These are phyloP conservation scores for Ictalurus punctatus DNA, from an alignment of 2,113 vertebrate species.

Conservation along the genomic window DNA sequence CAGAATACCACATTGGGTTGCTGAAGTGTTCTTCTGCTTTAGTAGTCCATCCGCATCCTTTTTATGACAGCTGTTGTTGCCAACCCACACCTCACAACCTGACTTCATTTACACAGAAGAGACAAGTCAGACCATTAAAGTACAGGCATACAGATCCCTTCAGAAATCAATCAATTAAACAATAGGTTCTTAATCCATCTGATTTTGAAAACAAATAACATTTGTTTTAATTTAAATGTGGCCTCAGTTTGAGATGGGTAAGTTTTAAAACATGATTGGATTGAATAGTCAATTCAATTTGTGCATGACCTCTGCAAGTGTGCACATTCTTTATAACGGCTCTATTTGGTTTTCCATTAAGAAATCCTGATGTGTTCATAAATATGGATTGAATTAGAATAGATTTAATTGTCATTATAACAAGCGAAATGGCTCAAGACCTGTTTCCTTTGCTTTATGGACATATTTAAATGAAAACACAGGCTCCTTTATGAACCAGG, in stretches of 20 bases:
- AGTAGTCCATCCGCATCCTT: not conserved
- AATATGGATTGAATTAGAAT: slow-evolving; percentile 2
- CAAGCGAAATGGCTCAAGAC: not conserved
- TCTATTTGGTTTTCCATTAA: not conserved
- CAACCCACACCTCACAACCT: not conserved
- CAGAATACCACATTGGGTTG: not conserved
- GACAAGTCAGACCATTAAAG: slow-evolving; percentile 20
- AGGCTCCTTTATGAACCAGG: not conserved
- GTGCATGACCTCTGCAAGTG: not conserved
- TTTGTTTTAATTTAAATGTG: not conserved
- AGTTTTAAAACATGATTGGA: not conserved
- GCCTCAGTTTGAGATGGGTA: not conserved
- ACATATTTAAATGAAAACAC: not conserved
- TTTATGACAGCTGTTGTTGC: not conserved
- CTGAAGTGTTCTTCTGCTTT: not conserved
- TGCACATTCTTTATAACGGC: not conserved
- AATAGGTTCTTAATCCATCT: not conserved
- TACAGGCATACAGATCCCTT: not conserved
- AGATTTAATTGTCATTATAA: not conserved
- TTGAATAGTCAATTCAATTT: not conserved
- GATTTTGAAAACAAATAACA: not conserved
- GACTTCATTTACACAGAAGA: slow-evolving; percentile 20
- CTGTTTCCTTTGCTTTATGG: not conserved
- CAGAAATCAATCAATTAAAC: not conserved
- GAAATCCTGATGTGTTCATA: slow-evolving; percentile 13